A percentile compares a stretch with the other conserved stretches of the same genome.
Evolutionary conservation across 2,113 vertebrate genomes (phyloP).

Genomic region (Callocephalon fimbriatum): DNA sequence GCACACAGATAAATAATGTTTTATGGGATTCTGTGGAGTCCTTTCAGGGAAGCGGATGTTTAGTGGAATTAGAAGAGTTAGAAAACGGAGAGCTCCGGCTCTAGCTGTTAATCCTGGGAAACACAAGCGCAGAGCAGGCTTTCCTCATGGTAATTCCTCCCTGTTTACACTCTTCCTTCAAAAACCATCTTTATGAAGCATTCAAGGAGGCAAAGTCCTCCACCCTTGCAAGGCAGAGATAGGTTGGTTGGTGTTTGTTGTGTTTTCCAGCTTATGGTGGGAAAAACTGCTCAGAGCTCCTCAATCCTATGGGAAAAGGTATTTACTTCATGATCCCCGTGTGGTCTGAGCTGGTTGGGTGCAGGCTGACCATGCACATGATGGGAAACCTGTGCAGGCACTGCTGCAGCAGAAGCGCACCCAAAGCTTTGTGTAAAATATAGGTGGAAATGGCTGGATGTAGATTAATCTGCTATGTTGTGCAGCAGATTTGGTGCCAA

Average conservation of each 20-base stretch:
- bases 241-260: accelerated
- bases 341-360: background rate
- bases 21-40: constrained; percentile 82
- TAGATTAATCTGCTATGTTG: background rate
- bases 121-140: constrained; percentile 39
- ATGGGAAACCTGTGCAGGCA: background rate
- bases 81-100: constrained; percentile 67
- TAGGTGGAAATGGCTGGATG: accelerated
- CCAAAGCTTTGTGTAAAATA: background rate
- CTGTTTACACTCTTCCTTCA: background rate
- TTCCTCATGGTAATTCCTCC: background rate
- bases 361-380: accelerated
- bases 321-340: background rate
- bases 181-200: background rate
- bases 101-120: constrained; percentile 75
- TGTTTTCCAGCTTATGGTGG: accelerated
- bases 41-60: constrained; percentile 79
- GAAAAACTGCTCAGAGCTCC: background rate
- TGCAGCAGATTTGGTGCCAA: accelerated
- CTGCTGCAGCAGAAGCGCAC: accelerated
- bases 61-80: constrained; percentile 74
- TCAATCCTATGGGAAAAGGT: background rate
- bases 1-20: constrained; percentile 82
- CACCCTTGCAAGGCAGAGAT: background rate
- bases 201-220: background rate